A percentile compares a stretch with the other conserved stretches of the same genome.
phyloP scores from a whole-genome alignment of 2,113 vertebrate genomes.

The Sardina pilchardus region DNA sequence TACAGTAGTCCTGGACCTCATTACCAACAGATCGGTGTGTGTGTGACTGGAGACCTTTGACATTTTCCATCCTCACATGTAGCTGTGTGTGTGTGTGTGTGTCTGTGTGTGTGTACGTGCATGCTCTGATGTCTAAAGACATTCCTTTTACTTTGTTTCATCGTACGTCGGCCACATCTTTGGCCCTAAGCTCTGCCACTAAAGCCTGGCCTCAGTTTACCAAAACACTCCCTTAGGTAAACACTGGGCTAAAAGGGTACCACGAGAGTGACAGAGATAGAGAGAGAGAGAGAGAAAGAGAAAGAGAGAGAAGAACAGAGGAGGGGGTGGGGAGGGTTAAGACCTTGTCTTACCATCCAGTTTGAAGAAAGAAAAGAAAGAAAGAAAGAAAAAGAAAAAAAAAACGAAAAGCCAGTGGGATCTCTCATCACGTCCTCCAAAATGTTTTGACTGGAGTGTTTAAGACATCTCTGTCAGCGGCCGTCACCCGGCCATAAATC shows the following conservation, averaged over 20 bases:
- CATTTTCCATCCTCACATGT: neutral
- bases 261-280: conserved; percentile 45
- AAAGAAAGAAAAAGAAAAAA: conserved; percentile 30
- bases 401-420: conserved; percentile 40
- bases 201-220: neutral
- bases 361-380: conserved; percentile 11
- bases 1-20: neutral
- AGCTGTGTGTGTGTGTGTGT: conserved; percentile 21
- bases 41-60: neutral
- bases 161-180: neutral
- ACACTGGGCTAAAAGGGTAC: conserved; percentile 2
- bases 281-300: conserved; percentile 28
- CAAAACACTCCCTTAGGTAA: neutral
- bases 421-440: conserved; percentile 62
- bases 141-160: neutral
- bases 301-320: conserved; percentile 24
- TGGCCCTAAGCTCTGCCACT: neutral
- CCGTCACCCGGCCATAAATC: conserved; percentile 61
- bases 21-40: conserved; percentile 2
- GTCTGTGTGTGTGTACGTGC: neutral
- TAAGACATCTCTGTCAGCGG: conserved; percentile 62
- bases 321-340: conserved; percentile 6
- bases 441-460: conserved; percentile 67
- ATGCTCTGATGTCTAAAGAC: neutral
- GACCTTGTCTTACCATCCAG: neutral